phyloP scores from a whole-genome alignment of 2,888 invertebrate genomes.

The Melanostoma scalare region DNA sequence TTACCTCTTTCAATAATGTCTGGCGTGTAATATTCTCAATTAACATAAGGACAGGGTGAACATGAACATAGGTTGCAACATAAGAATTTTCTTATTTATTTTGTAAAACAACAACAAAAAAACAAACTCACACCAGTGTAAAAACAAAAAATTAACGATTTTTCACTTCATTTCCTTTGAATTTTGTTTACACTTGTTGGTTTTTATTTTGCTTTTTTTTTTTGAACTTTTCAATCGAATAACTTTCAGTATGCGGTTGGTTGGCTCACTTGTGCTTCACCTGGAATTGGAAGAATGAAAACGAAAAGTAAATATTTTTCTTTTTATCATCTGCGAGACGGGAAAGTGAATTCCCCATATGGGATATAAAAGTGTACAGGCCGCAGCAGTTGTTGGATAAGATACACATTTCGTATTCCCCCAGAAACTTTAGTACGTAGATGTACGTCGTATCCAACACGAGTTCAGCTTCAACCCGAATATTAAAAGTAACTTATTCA shows the following conservation, averaged over 20 bases:
- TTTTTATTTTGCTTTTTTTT: not conserved
- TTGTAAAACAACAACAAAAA: not conserved
- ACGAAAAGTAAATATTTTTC: conserved; percentile 49
- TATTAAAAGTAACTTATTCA: conserved; percentile 18
- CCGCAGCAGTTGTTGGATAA: conserved; percentile 7
- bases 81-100: conserved; percentile 10
- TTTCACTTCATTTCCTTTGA: conserved; percentile 36
- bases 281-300: conserved; percentile 45
- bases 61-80: conserved; percentile 4
- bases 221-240: conserved; percentile 8
- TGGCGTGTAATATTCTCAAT: conserved; percentile 58
- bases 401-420: not conserved
- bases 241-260: conserved; percentile 7
- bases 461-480: conserved; percentile 3
- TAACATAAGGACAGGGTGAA: conserved; percentile 62
- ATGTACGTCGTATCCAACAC: no score
- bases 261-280: conserved; percentile 16
- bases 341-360: conserved; percentile 47
- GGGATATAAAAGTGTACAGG: conserved; percentile 32
- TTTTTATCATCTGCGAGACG: conserved; percentile 5
- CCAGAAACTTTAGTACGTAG: conserved; percentile 18
- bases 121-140: not conserved
- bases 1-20: conserved; percentile 63
- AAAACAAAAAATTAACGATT: conserved; percentile 1
- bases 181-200: no score